Evolutionary conservation across 2,113 vertebrate species (phyloP), one percentile per base, ranked within the genome.

Genomic region (Corythaixoides concolor): DNA sequence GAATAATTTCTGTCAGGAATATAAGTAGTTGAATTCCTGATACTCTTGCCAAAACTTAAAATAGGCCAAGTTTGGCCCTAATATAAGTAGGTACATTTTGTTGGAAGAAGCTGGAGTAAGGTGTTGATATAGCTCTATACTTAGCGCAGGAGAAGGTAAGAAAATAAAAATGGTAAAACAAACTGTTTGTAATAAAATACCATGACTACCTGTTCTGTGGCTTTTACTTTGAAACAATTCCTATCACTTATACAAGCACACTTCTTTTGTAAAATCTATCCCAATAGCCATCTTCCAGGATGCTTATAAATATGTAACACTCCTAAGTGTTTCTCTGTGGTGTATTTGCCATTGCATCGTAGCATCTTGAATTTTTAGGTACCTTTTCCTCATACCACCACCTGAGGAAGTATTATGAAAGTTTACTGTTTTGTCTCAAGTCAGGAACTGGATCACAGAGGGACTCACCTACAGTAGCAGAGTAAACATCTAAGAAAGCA

Each of bases 401-500:
- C 33, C 30, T 28, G 52, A 89, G n/a, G 16, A 91, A 56, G 10
- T 49, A 32, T 33, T 22, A 22, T 49, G 28, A 28, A 33, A 70
- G 26, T 58, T 12, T 85, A 1, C 5, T 81, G 11, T 14, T 89
- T 16, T 45, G 9, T 74, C 33, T 67, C 69, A 75, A 17, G 17
- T 73, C 39, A 60, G 22, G 27, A 78, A 26, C 30, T 27, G 35
- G 9, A 37, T 68, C 16, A 26, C 27, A 89, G 28, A 27, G 19
- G 15, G 11, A 26, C 13, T 58, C 3, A 0, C 24, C 56, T 53
- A 5, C 1, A 3, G 6, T 37, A 56, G 28, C 19, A 58, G 33
- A 62, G 23, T 87, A 82, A 78, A 43, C 0, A 0, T 24, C 6
- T 30, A 15, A 50, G 45, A 67, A 76, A 64, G 11, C 43, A 66